Base-by-base conservation (phyloP, 1,140 invertebrate genomes). In the Muscidifurax raptorellus region DNA sequence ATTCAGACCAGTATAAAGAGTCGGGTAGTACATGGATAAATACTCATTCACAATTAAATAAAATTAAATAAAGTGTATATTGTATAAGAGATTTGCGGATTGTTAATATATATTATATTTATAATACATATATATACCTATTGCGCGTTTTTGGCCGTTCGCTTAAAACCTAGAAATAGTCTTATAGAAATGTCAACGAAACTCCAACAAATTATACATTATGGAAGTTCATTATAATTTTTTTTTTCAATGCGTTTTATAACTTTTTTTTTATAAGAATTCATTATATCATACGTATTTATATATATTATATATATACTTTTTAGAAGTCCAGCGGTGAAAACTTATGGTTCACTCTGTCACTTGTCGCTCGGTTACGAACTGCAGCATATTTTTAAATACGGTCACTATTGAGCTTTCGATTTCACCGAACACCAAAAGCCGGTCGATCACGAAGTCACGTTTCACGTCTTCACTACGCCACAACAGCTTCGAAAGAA, bases 111-210 rank as follows among this genome's bases (percentile, higher is more conserved):
- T 59, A 59, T 44, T 36, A 7, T 59, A 30, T 40, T 59, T 74
- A 32, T 32, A 44, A 1, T 28, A 52, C 22, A 30, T 13, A 30
- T 52, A 74, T 18, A n/a, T 64, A 59, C 32, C 7, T 59, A 59
- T 81, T 59, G 69, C 28, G 74, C 47, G 52, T 74, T 72, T 81
- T 81, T 81, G 69, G 69, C 80, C 66, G 71, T 81, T 74, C 13
- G 25, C 59, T 81, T 74, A 74, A 81, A 81, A 81, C 15, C 47
- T 52, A 80, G 12, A 47, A 6, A 40, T 40, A 69, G 32, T 69
- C 66, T 75, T 74, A 36, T 74, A 36, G 44, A 52, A 59, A 74
- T 32, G 59, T 28, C 22, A 2, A 22, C 27, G 3, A 72, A 71
- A 66, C 25, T 71, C 12, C n/a, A 59, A 72, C 15, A 52, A 79